A percentile compares a stretch with the other conserved stretches of the same genome.
Evolutionary conservation across 53 echinoderm and acorn worm genomes (phyloP).

Genomic region (Glandiceps talaboti): DNA sequence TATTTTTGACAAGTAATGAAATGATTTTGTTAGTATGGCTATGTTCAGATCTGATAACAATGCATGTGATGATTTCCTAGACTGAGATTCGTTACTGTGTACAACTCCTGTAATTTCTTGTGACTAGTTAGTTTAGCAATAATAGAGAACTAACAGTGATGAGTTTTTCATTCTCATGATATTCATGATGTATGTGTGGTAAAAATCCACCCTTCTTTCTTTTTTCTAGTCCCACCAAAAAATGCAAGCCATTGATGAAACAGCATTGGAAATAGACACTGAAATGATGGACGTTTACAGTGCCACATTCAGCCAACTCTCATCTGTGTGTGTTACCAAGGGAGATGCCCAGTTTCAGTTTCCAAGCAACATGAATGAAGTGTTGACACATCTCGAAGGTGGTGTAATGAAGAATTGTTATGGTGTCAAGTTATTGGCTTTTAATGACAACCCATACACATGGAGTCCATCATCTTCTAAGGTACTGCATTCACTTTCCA

Average conservation of each 20-base stretch:
- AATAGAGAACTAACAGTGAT: no score
- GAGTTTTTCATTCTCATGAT: no score
- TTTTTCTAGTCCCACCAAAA: not conserved
- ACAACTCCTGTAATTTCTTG: no score
- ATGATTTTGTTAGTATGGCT: no score
- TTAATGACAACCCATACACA: conserved; percentile 54
- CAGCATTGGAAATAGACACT: not conserved
- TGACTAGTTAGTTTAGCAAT: no score
- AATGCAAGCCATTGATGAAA: not conserved
- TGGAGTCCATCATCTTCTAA: conserved; percentile 51
- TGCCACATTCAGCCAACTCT: not conserved
- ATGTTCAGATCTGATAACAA: no score
- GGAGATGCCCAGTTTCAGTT: conserved; percentile 30
- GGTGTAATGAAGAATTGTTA: conserved; percentile 30
- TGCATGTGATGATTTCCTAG: no score
- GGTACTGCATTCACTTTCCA: no score
- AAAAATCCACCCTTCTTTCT: not conserved
- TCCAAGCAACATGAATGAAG: conserved; percentile 31
- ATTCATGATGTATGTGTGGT: no score
- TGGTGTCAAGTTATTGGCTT: conserved; percentile 50
- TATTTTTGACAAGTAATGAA: no score
- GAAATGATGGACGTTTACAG: not conserved
- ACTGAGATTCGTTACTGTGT: no score
- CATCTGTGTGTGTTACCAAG: conserved; percentile 10
- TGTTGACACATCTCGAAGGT: conserved; percentile 16